Evolutionary conservation across 2,797 vertebrate genomes (phyloP).

Genomic region (Mus caroli): DNA sequence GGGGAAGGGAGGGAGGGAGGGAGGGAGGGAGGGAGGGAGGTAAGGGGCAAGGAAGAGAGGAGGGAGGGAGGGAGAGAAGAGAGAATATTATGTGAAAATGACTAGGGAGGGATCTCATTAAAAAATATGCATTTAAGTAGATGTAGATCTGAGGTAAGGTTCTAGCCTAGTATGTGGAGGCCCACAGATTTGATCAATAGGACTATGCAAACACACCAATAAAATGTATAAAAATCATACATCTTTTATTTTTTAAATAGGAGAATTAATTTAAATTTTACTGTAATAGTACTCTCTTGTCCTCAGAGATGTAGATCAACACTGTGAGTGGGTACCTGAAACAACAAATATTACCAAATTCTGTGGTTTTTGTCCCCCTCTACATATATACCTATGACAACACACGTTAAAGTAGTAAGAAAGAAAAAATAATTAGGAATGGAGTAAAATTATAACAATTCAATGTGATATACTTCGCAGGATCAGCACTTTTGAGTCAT

Average conservation of each 20-base stretch:
- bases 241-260: slow-evolving; percentile 1
- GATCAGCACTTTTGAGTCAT: background rate
- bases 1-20: too few relatives aligned
- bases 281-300: background rate
- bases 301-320: background rate
- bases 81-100: background rate
- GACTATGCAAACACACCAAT: background rate
- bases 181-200: background rate
- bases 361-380: background rate
- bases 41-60: too few relatives aligned
- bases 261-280: slow-evolving; percentile 24
- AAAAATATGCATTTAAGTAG: background rate
- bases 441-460: background rate
- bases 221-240: background rate
- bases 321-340: background rate
- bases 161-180: background rate
- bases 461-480: background rate
- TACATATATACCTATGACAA: background rate
- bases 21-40: too few relatives aligned
- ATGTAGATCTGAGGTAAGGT: background rate
- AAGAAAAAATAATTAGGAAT: background rate
- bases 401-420: background rate
- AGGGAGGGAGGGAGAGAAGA: too few relatives aligned
- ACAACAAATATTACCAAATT: background rate
- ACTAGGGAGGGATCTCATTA: background rate